A percentile compares a stretch with the other conserved stretches of the same genome.
Evolutionary conservation across 2,113 vertebrate genomes (phyloP).

Genomic region (Stigmatopora argus): DNA sequence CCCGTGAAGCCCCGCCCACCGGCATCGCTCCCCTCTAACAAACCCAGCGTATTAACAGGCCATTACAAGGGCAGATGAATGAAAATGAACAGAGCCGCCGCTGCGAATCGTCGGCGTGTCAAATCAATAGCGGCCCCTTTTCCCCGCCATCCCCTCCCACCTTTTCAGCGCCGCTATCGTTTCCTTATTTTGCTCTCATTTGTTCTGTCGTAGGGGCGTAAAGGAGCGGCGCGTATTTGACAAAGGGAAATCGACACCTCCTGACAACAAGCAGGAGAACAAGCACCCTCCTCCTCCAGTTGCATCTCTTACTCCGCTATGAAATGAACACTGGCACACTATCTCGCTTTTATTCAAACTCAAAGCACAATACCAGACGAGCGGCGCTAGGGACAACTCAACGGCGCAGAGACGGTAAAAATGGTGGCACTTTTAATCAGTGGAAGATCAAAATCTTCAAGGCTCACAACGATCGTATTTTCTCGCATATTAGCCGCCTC

Average conservation of each 20-base stretch:
- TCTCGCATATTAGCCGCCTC: too few species aligned
- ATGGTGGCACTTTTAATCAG: constrained; percentile 46
- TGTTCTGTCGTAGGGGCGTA: constrained; percentile 40
- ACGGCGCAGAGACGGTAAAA: constrained; percentile 39
- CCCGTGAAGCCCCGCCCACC: constrained; percentile 50
- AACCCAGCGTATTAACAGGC: constrained; percentile 64
- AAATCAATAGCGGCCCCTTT: constrained; percentile 64
- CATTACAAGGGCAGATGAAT: constrained; percentile 69
- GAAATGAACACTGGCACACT: constrained; percentile 56
- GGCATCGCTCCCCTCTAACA: constrained; percentile 56
- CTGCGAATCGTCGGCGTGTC: constrained; percentile 60
- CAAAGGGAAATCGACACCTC: constrained; percentile 66
- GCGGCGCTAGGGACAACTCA: constrained; percentile 47
- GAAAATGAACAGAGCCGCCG: constrained; percentile 67
- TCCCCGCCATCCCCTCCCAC: constrained; percentile 37
- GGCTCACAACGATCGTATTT: too few species aligned
- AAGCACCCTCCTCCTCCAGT: constrained; percentile 12
- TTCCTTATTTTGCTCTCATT: constrained; percentile 58
- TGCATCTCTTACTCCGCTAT: constrained; percentile 19
- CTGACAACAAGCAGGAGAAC: constrained; percentile 42
- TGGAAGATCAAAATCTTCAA: constrained; percentile 35
- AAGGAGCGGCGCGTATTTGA: constrained; percentile 65
- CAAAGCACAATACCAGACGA: constrained; percentile 57
- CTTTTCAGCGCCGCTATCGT: constrained; percentile 52
- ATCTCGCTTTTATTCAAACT: constrained; percentile 60